Base-by-base conservation (phyloP, 92 coral and sea anemone species). In the Phymanthus crucifer region DNA sequence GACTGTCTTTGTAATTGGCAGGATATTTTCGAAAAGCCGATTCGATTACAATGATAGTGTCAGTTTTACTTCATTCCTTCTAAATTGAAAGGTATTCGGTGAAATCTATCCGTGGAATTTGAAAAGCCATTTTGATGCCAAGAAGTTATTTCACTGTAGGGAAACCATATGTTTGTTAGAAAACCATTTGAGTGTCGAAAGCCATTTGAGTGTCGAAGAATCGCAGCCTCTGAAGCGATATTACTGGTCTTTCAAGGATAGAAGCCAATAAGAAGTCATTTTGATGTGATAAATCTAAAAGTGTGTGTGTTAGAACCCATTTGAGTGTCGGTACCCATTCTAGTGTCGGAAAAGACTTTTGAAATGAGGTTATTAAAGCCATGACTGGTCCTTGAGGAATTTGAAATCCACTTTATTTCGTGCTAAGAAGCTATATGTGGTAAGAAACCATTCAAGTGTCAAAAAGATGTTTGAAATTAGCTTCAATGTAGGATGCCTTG, bases 1-100 rank as follows among this genome's bases (percentile, higher is more conserved):
- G 68, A 61, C 68, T 61, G 68, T 17, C 29, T 61, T 61, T 7
- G 17, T 61, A 61, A 61, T 61, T 27, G 68, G 23, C 35, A 26
- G 68, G 68, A 27, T 27, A 61, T 24, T 61, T 61, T 61, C 34
- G 35, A 61, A 10, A 61, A 61, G 68, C 68, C 68, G n/a, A 61
- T 61, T 61, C 68, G 68, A 61, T 61, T 61, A 34, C 29, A 33
- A 61, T 24, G 68, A 61, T 61, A 61, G 13, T 29, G 19, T 27
- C 68, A 61, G 35, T 18, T 0, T 61, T 26, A 0, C 1, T 61
- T 23, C 27, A 18, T 19, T 54, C n/a, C 64, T 54, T 2, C 48
- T 43, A 27, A 50, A 50, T 12, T 12, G 18, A n/a, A 50, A 50
- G 57, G 23, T n/a, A 16, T 50, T 50, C 19, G 58, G 14, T 50